Evolutionary conservation across 1,140 invertebrate genomes (phyloP).

Genomic region (Hypothenemus hampei): DNA sequence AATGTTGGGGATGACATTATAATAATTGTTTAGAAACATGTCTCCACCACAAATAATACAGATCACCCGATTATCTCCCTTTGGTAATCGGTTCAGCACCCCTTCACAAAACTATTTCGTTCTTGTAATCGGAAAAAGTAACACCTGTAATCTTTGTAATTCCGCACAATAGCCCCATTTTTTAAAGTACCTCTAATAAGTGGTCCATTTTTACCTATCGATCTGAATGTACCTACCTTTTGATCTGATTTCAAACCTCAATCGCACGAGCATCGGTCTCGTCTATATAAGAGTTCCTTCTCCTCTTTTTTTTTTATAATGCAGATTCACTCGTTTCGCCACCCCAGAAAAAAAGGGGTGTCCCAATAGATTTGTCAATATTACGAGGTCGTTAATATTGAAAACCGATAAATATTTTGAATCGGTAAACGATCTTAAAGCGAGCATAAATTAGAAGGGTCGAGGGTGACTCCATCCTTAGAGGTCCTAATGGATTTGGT

Average conservation of each 20-base stretch:
- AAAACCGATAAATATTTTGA: constrained; percentile 38
- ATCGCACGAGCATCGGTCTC: constrained; percentile 21
- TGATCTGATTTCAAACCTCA: constrained; percentile 19
- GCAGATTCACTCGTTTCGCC: constrained; percentile 22
- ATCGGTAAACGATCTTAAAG: constrained; percentile 27
- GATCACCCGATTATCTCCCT: constrained; percentile 23
- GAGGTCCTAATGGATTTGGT: constrained; percentile 9
- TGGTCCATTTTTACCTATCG: constrained; percentile 27
- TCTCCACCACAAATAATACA: constrained; percentile 20
- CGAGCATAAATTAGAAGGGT: constrained; percentile 22
- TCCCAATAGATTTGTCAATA: constrained; percentile 35
- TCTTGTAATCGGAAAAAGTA: constrained; percentile 22
- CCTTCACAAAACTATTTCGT: no score
- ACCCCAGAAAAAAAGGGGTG: constrained; percentile 12
- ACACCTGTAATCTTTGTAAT: constrained; percentile 30
- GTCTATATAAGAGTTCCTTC: no score
- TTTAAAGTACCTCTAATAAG: constrained; percentile 32
- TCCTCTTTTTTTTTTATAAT: constrained; percentile 25
- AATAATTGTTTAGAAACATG: constrained; percentile 21
- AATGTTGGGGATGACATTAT: constrained; percentile 6
- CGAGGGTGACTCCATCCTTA: constrained; percentile 16
- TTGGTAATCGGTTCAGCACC: constrained; percentile 10
- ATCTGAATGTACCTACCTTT: constrained; percentile 23
- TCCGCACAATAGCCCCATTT: constrained; percentile 22
- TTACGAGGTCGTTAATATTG: constrained; percentile 35